Evolutionary conservation across 2,797 vertebrate species (phyloP).

Genomic region (Chelon auratus): DNA sequence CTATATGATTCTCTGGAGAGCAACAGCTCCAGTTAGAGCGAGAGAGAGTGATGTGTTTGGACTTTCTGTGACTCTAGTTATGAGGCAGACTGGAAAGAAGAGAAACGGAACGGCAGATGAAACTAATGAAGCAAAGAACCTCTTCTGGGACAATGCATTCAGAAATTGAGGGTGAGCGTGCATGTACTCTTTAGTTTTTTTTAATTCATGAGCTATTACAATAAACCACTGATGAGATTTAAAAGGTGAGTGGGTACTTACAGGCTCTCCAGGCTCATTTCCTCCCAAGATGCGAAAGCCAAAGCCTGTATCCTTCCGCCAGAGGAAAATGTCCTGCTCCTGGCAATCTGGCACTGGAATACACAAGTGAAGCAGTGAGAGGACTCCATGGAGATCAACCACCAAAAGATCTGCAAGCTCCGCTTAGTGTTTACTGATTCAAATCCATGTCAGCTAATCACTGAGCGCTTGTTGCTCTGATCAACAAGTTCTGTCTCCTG

Average conservation of each 20-base stretch:
- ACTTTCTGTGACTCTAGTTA: conserved; percentile 41
- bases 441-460: conserved; percentile 30
- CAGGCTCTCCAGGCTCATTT: conserved; percentile 98
- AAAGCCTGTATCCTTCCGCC: conserved; percentile 98
- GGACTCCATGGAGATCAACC: conserved; percentile 11
- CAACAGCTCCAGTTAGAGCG: conserved; percentile 56
- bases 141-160: conserved; percentile 11
- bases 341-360: conserved; percentile 96
- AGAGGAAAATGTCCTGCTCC: conserved; percentile 99
- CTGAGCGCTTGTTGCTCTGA: conserved; percentile 25
- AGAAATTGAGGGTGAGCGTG: neutral
- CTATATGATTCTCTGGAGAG: conserved; percentile 66
- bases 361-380: conserved; percentile 45
- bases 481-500: conserved; percentile 15
- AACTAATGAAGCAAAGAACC: conserved; percentile 32
- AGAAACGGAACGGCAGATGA: conserved; percentile 9
- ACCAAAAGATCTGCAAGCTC: conserved; percentile 19
- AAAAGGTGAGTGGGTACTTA: conserved; percentile 82
- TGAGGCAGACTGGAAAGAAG: conserved; percentile 22
- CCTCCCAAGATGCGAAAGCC: conserved; percentile 99
- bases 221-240: conserved; percentile 31
- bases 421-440: conserved; percentile 8
- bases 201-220: neutral
- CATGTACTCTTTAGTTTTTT: neutral
- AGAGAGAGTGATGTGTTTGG: conserved; percentile 38